Percentiles rank a stretch among this genome's conserved stretches.
These are phyloP conservation scores for Patiria pectinifera DNA, from an alignment of 53 echinoderm and acorn worm species.

Conservation along the genomic window DNA sequence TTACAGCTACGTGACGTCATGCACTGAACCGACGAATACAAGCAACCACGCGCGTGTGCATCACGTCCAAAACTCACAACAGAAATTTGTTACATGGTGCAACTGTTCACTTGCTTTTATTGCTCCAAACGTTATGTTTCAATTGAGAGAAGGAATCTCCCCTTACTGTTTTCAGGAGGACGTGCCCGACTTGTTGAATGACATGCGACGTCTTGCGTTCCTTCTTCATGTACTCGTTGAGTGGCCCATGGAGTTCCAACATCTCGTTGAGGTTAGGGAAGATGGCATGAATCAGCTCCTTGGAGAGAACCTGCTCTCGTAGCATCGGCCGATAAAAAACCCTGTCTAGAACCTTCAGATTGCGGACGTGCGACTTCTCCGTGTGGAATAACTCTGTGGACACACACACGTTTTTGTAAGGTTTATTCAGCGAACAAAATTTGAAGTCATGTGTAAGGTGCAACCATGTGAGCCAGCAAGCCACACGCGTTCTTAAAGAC, in stretches of 20 bases:
- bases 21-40: too few species aligned
- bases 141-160: too few species aligned
- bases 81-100: neutral
- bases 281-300: constrained; percentile 72
- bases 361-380: constrained; percentile 85
- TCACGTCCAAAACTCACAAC: neutral
- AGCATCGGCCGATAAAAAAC: constrained; percentile 88
- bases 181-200: constrained; percentile 79
- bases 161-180: constrained; percentile 87
- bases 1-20: too few species aligned
- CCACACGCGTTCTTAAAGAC: too few species aligned
- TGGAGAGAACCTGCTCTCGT: constrained; percentile 62
- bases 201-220: constrained; percentile 83
- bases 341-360: constrained; percentile 81
- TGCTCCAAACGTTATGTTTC: too few species aligned
- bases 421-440: neutral
- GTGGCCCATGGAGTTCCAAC: constrained; percentile 76
- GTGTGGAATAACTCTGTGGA: constrained; percentile 94
- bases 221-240: constrained; percentile 90
- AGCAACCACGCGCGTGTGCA: too few species aligned
- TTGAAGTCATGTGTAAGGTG: too few species aligned
- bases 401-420: neutral
- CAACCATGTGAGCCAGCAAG: too few species aligned
- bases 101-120: too few species aligned
- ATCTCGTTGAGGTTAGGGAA: constrained; percentile 86